phyloP scores from a whole-genome alignment of 2,113 vertebrate species.

The Gasterosteus nipponicus region DNA sequence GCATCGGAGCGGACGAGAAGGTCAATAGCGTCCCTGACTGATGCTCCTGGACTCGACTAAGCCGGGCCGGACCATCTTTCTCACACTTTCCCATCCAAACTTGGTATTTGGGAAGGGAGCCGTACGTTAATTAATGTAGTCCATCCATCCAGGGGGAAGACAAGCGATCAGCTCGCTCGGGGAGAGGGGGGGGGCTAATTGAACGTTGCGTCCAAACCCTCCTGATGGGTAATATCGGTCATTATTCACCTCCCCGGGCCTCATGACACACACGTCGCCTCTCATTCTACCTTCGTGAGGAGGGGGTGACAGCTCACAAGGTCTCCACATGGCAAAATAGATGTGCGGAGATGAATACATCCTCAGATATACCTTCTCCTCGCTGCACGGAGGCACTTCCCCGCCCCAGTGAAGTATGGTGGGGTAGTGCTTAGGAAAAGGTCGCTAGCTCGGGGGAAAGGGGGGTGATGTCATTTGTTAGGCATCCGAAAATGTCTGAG shows the following conservation, averaged over 20 bases:
- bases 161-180: conserved; percentile 90
- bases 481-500: conserved; percentile 50
- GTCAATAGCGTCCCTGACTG: neutral
- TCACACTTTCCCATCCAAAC: conserved; percentile 3
- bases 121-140: conserved; percentile 49
- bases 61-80: conserved; percentile 16
- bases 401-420: conserved; percentile 64
- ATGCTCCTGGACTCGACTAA: neutral
- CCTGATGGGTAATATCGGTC: conserved; percentile 93
- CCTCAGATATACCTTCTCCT: conserved; percentile 45
- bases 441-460: conserved; percentile 48
- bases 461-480: conserved; percentile 66
- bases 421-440: conserved; percentile 65
- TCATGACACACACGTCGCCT: conserved; percentile 61
- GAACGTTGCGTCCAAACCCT: conserved; percentile 87
- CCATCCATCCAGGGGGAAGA: conserved; percentile 82
- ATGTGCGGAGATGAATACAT: conserved; percentile 71
- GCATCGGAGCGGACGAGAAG: neutral
- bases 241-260: conserved; percentile 81
- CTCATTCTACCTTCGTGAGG: conserved; percentile 69
- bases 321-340: conserved; percentile 67
- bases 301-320: conserved; percentile 76
- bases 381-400: conserved; percentile 23
- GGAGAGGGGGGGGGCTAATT: conserved; percentile 89
- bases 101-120: conserved; percentile 40